Base-by-base conservation (phyloP, 2,113 vertebrate species). In the Psilopsiagon aurifrons region DNA sequence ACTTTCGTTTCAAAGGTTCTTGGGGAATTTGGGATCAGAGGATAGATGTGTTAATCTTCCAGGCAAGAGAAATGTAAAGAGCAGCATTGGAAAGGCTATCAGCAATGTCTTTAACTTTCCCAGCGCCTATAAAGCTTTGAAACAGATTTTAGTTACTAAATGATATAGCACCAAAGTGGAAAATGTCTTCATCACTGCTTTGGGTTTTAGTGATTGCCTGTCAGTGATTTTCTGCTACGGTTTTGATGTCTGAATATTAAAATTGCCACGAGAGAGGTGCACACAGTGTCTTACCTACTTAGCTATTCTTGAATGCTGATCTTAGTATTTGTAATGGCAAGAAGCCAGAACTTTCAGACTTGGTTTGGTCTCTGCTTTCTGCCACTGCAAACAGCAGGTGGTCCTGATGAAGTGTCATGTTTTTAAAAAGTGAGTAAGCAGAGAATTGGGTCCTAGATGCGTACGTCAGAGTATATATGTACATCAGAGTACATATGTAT, bases 71-170 rank as follows among this genome's bases (percentile, higher is more conserved):
- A 95, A 92, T 75, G 37, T 86, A 86, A 49, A 5, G 14, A 78
- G 43, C 57, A 46, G 17, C 55, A 46, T 41, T 9, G 47, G 67
- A 79, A 67, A 41, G 6, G 15, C 73, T n/a, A 68, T 88, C n/a
- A n/a, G 44, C 39, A 70, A n/a, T 33, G n/a, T 43, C 78, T 83
- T 88, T 67, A 89, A 63, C 51, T 91, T 97, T 78, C 51, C 66
- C 44, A 86, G 35, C 43, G 49, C 64, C 43, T 85, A 4, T 12
- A 62, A 46, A 79, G 76, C 54, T 75, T 63, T 43, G 83, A 89
- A 94, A 59, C 82, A 81, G 77, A 81, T 95, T 82, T 78, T 97
- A 96, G 95, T 93, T 94, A 87, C 64, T 76, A 81, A 84, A 24
- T 1, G 14, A 39, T 59, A 11, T 10, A 90, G 49, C 9, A 27